phyloP scores from a whole-genome alignment of 2,113 vertebrate genomes.

The Carettochelys insculpta region DNA sequence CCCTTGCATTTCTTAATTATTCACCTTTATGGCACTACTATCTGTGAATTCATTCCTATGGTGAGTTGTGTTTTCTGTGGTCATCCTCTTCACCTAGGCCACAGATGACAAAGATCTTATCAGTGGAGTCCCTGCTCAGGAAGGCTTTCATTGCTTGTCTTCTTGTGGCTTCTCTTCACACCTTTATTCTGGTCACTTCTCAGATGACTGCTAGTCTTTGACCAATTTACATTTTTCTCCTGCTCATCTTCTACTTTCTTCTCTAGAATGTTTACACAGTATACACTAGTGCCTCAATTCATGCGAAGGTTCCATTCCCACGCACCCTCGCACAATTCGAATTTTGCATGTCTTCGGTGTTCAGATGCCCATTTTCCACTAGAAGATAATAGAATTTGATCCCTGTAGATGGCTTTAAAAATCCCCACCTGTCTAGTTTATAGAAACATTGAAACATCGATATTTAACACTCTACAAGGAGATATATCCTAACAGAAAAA shows the following conservation, averaged over 20 bases:
- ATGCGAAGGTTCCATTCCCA: too few relatives aligned
- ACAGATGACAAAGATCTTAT: not conserved
- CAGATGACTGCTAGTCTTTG: not conserved
- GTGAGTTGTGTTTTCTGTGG: not conserved
- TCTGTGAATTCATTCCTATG: not conserved
- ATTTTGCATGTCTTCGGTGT: too few relatives aligned
- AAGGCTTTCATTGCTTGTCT: not conserved
- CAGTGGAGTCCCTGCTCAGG: not conserved
- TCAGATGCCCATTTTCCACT: not conserved
- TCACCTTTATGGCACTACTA: not conserved
- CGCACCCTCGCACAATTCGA: too few relatives aligned
- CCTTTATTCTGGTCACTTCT: not conserved
- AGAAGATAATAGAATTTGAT: not conserved
- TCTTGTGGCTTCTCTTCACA: not conserved
- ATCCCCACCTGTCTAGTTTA: not conserved
- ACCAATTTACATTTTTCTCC: not conserved
- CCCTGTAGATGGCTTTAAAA: not conserved
- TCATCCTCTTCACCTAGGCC: not conserved
- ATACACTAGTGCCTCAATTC: too few relatives aligned
- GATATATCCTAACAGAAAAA: not conserved
- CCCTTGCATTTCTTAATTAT: not conserved
- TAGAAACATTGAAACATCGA: not conserved
- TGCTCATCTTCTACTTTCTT: not conserved
- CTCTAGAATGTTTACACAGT: not conserved
- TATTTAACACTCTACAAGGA: not conserved